phyloP scores from a whole-genome alignment of 2,888 invertebrate genomes.

The Eupithecia dodoneata region DNA sequence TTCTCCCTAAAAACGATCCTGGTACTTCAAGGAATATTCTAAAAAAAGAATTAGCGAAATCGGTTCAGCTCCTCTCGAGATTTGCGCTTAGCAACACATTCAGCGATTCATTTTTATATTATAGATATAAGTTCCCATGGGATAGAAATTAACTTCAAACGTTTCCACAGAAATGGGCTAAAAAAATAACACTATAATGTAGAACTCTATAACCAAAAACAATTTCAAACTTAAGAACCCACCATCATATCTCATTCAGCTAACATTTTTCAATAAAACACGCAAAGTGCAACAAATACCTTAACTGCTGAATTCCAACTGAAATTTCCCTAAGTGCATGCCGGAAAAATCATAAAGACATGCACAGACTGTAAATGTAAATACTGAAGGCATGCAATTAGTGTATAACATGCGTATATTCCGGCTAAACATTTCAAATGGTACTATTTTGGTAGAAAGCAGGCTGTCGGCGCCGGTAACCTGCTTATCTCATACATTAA shows the following conservation, averaged over 20 bases:
- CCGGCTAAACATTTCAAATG: constrained; percentile 55
- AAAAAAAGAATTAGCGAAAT: no score
- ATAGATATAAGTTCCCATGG: no score
- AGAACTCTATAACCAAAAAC: neutral
- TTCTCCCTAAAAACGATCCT: no score
- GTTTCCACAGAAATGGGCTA: no score
- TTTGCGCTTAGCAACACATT: no score
- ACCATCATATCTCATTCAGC: constrained; percentile 13
- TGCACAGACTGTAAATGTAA: constrained; percentile 46
- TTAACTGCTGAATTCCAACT: constrained; percentile 27
- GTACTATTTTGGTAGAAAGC: constrained; percentile 6
- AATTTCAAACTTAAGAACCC: constrained; percentile 10
- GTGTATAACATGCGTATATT: constrained; percentile 61
- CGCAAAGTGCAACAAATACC: constrained; percentile 27
- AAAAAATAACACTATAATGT: neutral
- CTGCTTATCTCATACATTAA: neutral
- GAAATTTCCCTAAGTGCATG: constrained; percentile 41
- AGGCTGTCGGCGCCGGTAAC: neutral
- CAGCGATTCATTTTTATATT: no score
- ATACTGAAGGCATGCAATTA: constrained; percentile 61
- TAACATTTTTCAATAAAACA: constrained; percentile 27
- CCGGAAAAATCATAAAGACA: constrained; percentile 47
- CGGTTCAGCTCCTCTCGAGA: no score
- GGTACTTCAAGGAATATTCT: no score
- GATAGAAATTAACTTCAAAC: no score